Evolutionary conservation across 2,888 invertebrate genomes (phyloP).

Genomic region (Abscondita cerata): DNA sequence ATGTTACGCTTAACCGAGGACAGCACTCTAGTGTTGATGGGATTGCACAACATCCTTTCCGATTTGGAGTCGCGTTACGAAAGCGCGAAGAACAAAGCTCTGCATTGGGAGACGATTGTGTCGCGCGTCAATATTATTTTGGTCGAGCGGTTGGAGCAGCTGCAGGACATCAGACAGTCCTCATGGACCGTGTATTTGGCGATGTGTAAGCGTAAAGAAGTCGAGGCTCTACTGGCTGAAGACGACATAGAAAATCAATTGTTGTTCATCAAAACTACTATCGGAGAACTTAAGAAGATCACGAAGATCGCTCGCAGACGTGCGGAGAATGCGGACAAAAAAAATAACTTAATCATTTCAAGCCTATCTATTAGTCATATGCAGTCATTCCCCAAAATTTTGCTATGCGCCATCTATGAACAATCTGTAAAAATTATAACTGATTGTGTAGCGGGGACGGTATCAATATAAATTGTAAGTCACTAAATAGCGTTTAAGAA

Average conservation of each 20-base stretch:
- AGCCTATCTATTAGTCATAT: too few species aligned
- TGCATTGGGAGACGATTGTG: conserved; percentile 69
- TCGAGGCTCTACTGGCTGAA: conserved; percentile 54
- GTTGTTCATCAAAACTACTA: conserved; percentile 67
- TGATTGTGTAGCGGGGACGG: too few species aligned
- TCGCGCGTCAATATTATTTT: conserved; percentile 66
- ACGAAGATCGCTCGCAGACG: conserved; percentile 18
- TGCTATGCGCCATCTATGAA: too few species aligned
- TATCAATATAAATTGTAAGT: not conserved
- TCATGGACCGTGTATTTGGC: conserved; percentile 70
- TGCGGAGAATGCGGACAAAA: too few species aligned
- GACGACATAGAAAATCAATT: conserved; percentile 68
- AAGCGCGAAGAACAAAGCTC: conserved; percentile 64
- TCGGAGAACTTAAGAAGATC: conserved; percentile 58
- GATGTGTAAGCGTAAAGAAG: conserved; percentile 65
- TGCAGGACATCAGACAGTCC: conserved; percentile 65
- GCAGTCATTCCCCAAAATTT: too few species aligned
- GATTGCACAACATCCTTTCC: conserved; percentile 68
- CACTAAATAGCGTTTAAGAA: too few species aligned
- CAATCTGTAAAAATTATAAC: too few species aligned
- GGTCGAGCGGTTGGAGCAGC: conserved; percentile 62
- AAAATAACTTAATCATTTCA: too few species aligned
- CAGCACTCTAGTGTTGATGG: conserved; percentile 66
- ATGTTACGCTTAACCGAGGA: conserved; percentile 64
- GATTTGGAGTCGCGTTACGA: conserved; percentile 67